phyloP scores from a whole-genome alignment of 2,888 invertebrate genomes.

The Eilema depressum region DNA sequence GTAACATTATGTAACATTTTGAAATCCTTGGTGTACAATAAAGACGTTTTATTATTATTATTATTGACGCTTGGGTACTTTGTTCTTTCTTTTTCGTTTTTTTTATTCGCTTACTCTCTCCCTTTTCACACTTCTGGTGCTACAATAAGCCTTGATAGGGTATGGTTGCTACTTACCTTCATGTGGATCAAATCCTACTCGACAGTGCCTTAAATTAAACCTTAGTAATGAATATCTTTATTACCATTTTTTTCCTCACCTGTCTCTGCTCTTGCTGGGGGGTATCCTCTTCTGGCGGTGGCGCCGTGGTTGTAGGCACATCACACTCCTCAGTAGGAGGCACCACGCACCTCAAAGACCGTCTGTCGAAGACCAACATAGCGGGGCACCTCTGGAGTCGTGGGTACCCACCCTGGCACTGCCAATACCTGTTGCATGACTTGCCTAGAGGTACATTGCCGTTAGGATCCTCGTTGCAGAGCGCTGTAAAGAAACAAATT shows the following conservation, averaged over 20 bases:
- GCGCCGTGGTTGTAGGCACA: conserved; percentile 91
- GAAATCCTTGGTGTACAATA: too few species aligned
- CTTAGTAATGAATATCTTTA: background rate
- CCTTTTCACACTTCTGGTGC: too few species aligned
- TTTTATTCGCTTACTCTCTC: too few species aligned
- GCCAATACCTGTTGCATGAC: conserved; percentile 98
- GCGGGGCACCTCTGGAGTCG: conserved; percentile 96
- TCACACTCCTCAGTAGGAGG: conserved; percentile 97
- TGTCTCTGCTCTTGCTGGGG: conserved; percentile 69
- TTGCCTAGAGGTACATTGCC: conserved; percentile 96
- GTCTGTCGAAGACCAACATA: conserved; percentile 95
- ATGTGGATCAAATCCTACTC: background rate
- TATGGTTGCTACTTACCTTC: background rate
- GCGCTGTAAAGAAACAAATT: conserved; percentile 87
- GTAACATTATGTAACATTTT: too few species aligned
- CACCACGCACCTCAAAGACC: conserved; percentile 94
- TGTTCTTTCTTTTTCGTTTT: too few species aligned
- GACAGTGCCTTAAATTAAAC: background rate
- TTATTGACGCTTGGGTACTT: too few species aligned
- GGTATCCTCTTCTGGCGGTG: conserved; percentile 88
- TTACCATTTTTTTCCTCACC: conserved; percentile 48
- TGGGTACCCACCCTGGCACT: conserved; percentile 97
- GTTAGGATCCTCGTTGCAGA: conserved; percentile 96
- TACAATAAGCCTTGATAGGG: background rate
- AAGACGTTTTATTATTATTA: too few species aligned